Base-by-base conservation (phyloP, 2,888 invertebrate genomes). In the Sialis fuliginosa region DNA sequence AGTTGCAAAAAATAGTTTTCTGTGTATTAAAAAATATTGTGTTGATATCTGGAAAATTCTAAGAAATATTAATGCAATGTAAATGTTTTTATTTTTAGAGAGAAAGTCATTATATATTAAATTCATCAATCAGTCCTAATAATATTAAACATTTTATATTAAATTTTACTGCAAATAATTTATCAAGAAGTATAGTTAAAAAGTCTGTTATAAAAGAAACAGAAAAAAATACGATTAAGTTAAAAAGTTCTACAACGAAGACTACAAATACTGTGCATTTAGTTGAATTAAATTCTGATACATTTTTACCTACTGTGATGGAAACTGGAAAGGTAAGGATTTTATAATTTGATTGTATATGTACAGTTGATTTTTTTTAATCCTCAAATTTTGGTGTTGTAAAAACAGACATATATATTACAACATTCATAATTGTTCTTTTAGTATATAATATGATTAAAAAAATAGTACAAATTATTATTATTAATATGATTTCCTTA, bases 21-120 rank as follows among this genome's bases (percentile, higher is more conserved):
- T n/a, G n/a, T n/a, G n/a, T n/a, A n/a, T n/a, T n/a, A n/a, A n/a
- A n/a, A n/a, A n/a, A n/a, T n/a, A n/a, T n/a, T n/a, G n/a, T n/a
- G n/a, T n/a, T n/a, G n/a, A n/a, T n/a, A n/a, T n/a, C n/a, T n/a
- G n/a, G n/a, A n/a, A n/a, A n/a, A n/a, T 10, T 43, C 12, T 33
- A 8, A 6, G 42, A 33, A 42, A 45, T 41, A 39, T 6, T 42
- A 37, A 48, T 33, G 12, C 9, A 22, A 44, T 8, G 22, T 44
- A 10, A n/a, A 34, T 35, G 12, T 33, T 42, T 44, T 41, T 49
- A 43, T 50, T 66, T 67, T 33, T 61, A 84, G 82, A 72, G 74
- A 59, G 86, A 87, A 65, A 69, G 69, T 56, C 81, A 81, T 59
- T 80, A 77, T 57, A 63, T 81, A 8, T 67, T 81, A 57, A 60